phyloP scores from a whole-genome alignment of 2,797 vertebrate genomes.

The Parauchenoglanis ngamensis region DNA sequence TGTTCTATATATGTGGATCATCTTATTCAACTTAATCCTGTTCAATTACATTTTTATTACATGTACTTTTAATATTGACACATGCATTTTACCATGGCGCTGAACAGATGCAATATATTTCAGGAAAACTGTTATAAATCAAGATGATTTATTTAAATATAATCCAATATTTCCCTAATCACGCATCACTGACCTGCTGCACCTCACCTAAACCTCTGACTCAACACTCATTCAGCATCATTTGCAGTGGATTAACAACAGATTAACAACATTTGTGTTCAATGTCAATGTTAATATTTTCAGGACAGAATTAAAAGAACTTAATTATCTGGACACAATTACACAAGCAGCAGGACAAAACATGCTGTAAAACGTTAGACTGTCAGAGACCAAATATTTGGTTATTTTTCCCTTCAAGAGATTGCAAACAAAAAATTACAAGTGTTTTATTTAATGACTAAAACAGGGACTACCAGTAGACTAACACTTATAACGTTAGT shows the following conservation, averaged over 20 bases:
- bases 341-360: rapidly evolving
- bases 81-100: no score
- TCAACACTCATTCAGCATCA: neutral
- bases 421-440: neutral
- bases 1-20: neutral
- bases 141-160: neutral
- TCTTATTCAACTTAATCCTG: neutral
- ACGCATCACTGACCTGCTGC: neutral
- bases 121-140: neutral
- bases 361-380: neutral
- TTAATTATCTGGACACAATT: neutral
- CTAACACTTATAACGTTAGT: no score
- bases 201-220: neutral
- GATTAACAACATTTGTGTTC: neutral
- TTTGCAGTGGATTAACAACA: neutral
- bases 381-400: no score
- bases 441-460: neutral
- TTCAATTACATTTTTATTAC: no score
- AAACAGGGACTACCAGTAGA: no score
- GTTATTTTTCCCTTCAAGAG: neutral
- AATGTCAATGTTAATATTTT: no score
- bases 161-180: neutral
- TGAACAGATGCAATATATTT: neutral
- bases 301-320: neutral
- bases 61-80: no score